Evolutionary conservation across 2,888 invertebrate species (phyloP).

Genomic region (Andrena hattorfiana): DNA sequence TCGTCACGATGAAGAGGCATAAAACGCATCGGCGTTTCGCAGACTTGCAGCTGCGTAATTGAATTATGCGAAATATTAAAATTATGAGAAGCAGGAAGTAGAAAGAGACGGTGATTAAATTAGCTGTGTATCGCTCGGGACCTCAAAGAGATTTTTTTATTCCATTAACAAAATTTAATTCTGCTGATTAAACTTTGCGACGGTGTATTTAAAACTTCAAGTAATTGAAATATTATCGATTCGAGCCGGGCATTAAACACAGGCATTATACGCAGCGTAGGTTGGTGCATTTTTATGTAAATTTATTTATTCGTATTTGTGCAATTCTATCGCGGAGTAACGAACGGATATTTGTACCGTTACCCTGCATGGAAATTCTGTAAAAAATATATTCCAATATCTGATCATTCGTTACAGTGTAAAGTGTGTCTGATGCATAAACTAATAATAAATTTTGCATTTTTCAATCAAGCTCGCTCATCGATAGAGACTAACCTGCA

Average conservation of each 20-base stretch:
- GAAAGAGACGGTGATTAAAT: conserved; percentile 17
- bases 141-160: conserved; percentile 52
- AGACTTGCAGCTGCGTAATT: conserved; percentile 8
- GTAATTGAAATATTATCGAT: conserved; percentile 37
- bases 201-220: conserved; percentile 29
- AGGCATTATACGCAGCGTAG: not conserved
- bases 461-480: not conserved
- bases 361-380: not conserved
- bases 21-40: not conserved
- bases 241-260: not conserved
- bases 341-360: not conserved
- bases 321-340: not conserved
- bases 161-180: conserved; percentile 40
- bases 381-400: not conserved
- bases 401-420: not conserved
- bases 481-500: not conserved
- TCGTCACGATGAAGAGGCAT: not conserved
- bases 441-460: conserved; percentile 7
- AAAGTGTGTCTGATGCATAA: not conserved
- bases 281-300: not conserved
- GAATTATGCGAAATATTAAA: conserved; percentile 1
- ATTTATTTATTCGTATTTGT: not conserved
- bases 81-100: conserved; percentile 11
- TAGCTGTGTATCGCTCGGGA: conserved; percentile 35
- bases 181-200: conserved; percentile 46